Evolutionary conservation across 1,140 invertebrate genomes (phyloP), one percentile per base, ranked within the genome.

Genomic region (Anadara kagoshimensis): DNA sequence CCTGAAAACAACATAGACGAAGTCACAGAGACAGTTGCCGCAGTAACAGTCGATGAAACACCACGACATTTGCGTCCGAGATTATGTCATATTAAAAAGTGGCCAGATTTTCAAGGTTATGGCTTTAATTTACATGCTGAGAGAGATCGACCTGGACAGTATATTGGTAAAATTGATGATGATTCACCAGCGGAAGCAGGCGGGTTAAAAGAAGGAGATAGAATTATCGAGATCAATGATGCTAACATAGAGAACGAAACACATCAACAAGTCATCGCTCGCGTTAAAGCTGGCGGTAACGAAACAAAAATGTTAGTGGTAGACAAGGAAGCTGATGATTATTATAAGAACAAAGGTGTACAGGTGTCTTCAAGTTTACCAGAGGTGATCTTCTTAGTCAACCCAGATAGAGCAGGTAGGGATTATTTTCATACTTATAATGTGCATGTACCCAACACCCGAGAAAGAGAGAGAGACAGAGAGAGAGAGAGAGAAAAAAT

Each of bases 51-150:
- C 12, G 59, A 70, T 24, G 44, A 65, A 29, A 3, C 45, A 45
- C 44, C 57, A n/a, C 65, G 63, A 41, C 45, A 76, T 24, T 75
- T 77, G 58, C 64, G 61, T 24, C 80, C 83, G 20, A 74, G 88
- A 14, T 71, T 86, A 11, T 89, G 87, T 79, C 78, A 83, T 62
- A 75, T 90, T 11, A 77, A 65, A 69, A 98, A 98, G 90, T 95
- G 95, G 92, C 92, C 94, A 26, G 93, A 96, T 87, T 98, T 98
- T 90, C 95, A 98, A 89, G 98, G 98, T 3, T 99, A 98, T 88
- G 98, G 98, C 0, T 99, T 99, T 89, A 99, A 99, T 90, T 90
- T 99, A 58, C 97, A 99, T 89, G 97, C 97, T 24, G 97, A 99
- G 89, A 96, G 97, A 86, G 93, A 94, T 43, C 95, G 96, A 87